Base-by-base conservation (phyloP, 2,888 invertebrate genomes). In the Cinara cedri region DNA sequence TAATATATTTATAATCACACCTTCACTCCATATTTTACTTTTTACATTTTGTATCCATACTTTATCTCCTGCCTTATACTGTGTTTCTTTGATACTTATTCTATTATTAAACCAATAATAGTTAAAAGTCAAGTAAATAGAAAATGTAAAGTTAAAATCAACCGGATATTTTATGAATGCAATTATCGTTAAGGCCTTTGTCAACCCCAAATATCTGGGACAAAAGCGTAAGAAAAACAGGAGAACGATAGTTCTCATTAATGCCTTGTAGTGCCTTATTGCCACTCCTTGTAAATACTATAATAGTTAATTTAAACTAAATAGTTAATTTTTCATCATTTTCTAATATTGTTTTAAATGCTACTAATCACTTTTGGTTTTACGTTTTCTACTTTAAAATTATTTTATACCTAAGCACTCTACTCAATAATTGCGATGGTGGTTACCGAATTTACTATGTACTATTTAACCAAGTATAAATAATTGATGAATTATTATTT, bases 361-460 rank as follows among this genome's bases (percentile, higher is more conserved):
- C 44, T 8, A 42, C 13, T 44, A 1, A 63, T 1, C 13, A 63
- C 19, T 63, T 63, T 44, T 63, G 63, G 21, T 44, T 63, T 63
- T 44, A 63, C 42, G 19, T 44, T 19, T 63, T 19, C 63, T 3
- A 19, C 19, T 13, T 63, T 63, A 63, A 44, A 44, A 13, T 63
- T 19, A 1, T 63, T 44, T 63, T 0, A 13, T 19, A 19, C 13
- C 44, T 3, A 63, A 63, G 19, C 8, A 44, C 13, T 44, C 13
- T 63, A 13, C 42, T 63, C 19, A 44, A 2, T 63, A 44, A 44
- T 63, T 63, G 63, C 3, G 63, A 42, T 44, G 63, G 62, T 34
- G 26, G n/a, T n/a, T n/a, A n/a, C n/a, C n/a, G n/a, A n/a, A n/a
- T n/a, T n/a, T n/a, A n/a, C n/a, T n/a, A n/a, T n/a, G n/a, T n/a